These are phyloP conservation scores for Mormyrus lacerda DNA, from an alignment of 2,113 vertebrate genomes.

Conservation along the genomic window DNA sequence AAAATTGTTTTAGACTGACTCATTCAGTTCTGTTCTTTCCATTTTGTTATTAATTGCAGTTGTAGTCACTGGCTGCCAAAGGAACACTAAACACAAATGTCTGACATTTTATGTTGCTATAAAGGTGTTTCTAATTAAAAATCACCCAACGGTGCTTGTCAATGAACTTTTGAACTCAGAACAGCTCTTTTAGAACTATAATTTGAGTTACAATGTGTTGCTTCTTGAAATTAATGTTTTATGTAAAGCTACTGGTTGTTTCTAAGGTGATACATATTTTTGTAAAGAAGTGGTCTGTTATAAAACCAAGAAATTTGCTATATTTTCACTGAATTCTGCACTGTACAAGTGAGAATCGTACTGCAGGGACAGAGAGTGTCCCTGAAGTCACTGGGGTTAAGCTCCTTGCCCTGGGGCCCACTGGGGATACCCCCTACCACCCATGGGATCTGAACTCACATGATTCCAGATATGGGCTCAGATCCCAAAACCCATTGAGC, in stretches of 20 bases:
- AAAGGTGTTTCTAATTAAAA: neutral
- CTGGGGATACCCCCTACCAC: neutral
- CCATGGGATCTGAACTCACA: neutral
- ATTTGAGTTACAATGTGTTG: neutral
- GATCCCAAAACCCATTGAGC: neutral
- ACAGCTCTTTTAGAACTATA: neutral
- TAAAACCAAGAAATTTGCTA: neutral
- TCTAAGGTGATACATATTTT: neutral
- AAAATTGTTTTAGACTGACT: neutral
- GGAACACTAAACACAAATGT: neutral
- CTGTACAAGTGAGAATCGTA: neutral
- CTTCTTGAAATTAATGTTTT: neutral
- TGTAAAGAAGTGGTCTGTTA: neutral
- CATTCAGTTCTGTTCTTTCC: neutral
- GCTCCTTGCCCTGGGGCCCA: neutral
- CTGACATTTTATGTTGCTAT: neutral
- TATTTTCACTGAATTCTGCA: neutral
- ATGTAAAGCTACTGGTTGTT: neutral
- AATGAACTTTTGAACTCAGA: neutral
- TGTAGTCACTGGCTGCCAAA: neutral
- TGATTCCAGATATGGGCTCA: neutral
- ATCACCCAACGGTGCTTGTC: neutral
- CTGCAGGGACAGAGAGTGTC: neutral
- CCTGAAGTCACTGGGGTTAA: neutral
- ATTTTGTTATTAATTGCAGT: neutral